Conservation (phyloP, 2,888 invertebrate genomes). For the Tipula helvola region DNA sequence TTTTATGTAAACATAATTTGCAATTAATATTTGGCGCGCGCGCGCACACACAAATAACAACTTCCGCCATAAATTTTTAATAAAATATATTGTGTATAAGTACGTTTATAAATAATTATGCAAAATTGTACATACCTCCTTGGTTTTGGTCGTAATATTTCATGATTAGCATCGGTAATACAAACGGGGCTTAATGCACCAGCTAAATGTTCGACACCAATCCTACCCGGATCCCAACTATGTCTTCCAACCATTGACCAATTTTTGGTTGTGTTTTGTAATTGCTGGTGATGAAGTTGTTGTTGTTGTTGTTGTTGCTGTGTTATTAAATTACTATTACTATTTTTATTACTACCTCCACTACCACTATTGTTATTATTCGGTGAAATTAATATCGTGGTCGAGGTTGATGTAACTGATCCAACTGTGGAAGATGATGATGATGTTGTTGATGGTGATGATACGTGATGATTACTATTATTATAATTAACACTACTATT, state of each 20-base stretch:
- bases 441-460: neutral
- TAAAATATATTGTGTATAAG: neutral
- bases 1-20: too few relatives aligned
- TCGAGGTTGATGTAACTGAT: neutral
- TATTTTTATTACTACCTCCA: neutral
- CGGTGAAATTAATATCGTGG: neutral
- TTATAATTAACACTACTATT: neutral
- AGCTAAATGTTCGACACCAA: slow-evolving; percentile 45
- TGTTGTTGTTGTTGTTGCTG: neutral
- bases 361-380: neutral
- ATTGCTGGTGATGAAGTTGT: neutral
- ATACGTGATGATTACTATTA: neutral
- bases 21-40: neutral
- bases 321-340: neutral
- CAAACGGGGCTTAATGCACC: slow-evolving; percentile 51
- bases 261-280: slow-evolving; percentile 7
- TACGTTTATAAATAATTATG: neutral
- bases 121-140: slow-evolving; percentile 47
- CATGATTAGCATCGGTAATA: slow-evolving; percentile 64
- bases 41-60: neutral
- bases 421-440: neutral
- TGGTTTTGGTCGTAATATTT: slow-evolving; percentile 75
- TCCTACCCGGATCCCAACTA: slow-evolving; percentile 35
- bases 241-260: slow-evolving; percentile 29
- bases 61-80: neutral